Evolutionary conservation across 2,888 invertebrate species (phyloP), one percentile per base, ranked within the genome.

Genomic region (Rhorus exstirpatorius): DNA sequence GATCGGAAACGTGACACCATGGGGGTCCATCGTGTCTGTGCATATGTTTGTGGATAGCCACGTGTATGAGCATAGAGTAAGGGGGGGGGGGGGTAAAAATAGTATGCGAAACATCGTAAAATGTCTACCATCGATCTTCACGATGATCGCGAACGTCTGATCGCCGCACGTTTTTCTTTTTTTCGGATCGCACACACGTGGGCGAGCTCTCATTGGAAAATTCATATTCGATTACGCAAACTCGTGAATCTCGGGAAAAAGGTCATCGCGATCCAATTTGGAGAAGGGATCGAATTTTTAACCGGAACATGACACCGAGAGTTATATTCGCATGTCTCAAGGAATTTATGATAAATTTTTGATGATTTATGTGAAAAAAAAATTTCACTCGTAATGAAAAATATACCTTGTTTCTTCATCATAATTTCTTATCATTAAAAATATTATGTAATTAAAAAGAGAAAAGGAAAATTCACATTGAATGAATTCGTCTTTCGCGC

Each of bases 1-100:
- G 68, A 77, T 58, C 58, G 51, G 67, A 70, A 63, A 70, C 70
- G 68, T 70, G 70, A 77, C 31, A 53, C 61, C 60, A 7, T 3
- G 1, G 3, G 17, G 3, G 1, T 31, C 3, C 10, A 7, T 31
- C 17, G 53, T 24, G 31, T 31, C 3, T 31, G 31, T 31, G 31
- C 6, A 6, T 31, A 6, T 2, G 26, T 31, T 7, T n/a, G 12
- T 31, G 14, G 26, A 31, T 31, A n/a, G 4, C n/a, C 17, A 55
- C 38, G 38, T 8, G 8, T 1, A 38, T 4, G 10, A 8, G 10
- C 4, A 1, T 8, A 7, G 38, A 3, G 10, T 10, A 38, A 38
- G 4, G 6, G 8, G 38, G 8, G 38, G 8, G 38, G 1, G 38
- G 38, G 8, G 10, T 8, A 10, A 38, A 38, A 31, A 21, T 1